phyloP scores from a whole-genome alignment of 1,140 invertebrate genomes.

The Trissolcus basalis region DNA sequence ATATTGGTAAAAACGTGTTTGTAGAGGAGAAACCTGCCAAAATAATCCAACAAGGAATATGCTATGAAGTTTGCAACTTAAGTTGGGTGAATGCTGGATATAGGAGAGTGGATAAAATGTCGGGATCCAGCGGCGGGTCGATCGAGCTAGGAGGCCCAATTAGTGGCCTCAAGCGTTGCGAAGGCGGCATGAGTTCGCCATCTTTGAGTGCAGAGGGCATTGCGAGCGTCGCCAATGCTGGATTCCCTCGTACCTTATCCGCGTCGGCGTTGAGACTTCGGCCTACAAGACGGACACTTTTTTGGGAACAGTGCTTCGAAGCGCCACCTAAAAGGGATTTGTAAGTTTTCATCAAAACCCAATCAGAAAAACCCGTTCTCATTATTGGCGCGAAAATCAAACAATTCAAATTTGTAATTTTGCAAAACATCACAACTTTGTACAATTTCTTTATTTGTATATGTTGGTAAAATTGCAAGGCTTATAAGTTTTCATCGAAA shows the following conservation, averaged over 20 bases:
- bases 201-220: conserved; percentile 69
- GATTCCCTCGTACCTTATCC: conserved; percentile 84
- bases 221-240: conserved; percentile 63
- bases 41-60: conserved; percentile 11
- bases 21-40: not conserved
- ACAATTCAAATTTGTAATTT: no score
- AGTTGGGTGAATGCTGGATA: conserved; percentile 39
- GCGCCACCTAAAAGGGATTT: conserved; percentile 80
- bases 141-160: conserved; percentile 71
- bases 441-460: no score
- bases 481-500: no score
- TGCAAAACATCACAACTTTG: no score
- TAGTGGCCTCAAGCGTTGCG: conserved; percentile 76
- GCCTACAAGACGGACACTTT: conserved; percentile 79
- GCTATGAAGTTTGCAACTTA: not conserved
- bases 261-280: conserved; percentile 86
- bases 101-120: conserved; percentile 60
- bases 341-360: conserved; percentile 79
- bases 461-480: no score
- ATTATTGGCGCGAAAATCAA: no score
- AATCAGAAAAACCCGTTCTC: no score
- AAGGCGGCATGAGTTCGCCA: conserved; percentile 76
- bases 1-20: no score
- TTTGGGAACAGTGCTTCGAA: conserved; percentile 90
- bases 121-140: conserved; percentile 68